A percentile compares a stretch with the other conserved stretches of the same genome.
Conservation (phyloP, 2,888 invertebrate genomes). For the Idaea biselata region DNA sequence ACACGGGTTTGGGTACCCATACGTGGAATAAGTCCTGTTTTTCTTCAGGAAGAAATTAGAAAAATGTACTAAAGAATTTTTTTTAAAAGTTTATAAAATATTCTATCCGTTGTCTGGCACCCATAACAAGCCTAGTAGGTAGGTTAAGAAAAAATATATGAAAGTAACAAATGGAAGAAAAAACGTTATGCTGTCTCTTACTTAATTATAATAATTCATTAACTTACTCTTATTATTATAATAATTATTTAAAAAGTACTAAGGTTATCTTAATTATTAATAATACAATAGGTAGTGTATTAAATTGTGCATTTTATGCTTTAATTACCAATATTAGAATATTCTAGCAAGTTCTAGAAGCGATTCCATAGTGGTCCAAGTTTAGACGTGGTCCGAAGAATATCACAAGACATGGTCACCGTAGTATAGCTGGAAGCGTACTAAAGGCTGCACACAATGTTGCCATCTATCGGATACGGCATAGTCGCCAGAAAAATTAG, state of each 20-base stretch:
- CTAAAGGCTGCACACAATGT: not conserved
- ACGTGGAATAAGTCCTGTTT: no score
- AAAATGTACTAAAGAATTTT: no score
- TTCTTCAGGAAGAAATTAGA: no score
- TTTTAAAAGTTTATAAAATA: no score
- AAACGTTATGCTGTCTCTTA: constrained; percentile 27
- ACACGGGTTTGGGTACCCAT: no score
- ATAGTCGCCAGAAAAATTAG: no score
- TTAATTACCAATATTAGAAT: constrained; percentile 13
- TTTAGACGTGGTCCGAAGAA: constrained; percentile 30
- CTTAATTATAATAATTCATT: not conserved
- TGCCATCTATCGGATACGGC: not conserved
- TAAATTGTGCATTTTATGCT: constrained; percentile 42
- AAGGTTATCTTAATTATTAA: constrained; percentile 15
- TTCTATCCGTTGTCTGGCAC: not conserved
- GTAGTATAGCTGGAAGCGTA: not conserved
- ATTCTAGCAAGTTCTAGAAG: constrained; percentile 29
- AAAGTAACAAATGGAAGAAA: no score
- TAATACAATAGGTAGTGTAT: constrained; percentile 19
- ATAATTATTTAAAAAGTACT: constrained; percentile 25
- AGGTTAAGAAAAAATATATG: no score
- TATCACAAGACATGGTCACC: constrained; percentile 23
- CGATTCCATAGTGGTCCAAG: constrained; percentile 36
- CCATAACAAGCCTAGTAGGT: no score
- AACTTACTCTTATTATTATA: constrained; percentile 7